Base-by-base conservation (phyloP, 2,888 invertebrate species). In the Lasioglossum vierecki region DNA sequence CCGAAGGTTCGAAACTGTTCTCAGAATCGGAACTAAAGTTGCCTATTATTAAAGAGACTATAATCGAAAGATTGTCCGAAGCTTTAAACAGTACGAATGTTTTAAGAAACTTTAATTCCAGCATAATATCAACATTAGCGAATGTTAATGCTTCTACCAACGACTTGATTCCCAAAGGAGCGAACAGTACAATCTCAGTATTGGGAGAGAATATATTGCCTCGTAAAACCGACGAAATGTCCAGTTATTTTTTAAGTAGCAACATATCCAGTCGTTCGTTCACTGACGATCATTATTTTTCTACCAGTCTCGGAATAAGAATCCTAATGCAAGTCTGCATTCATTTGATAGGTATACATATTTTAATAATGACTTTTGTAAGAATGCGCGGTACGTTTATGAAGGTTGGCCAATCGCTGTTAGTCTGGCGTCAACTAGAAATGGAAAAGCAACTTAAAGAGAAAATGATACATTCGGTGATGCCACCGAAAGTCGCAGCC, bases 391-490 rank as follows among this genome's bases (percentile, higher is more conserved):
- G 99, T 91, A 99, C 99, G 8, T 99, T 99, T 95, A 98, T 99
- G 97, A 99, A 99, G 96, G 98, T 94, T 76, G 99, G 99, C 1
- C 99, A 99, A 95, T 98, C 99, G 92, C 95, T 99, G 84, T 95
- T 99, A 83, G 99, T 99, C 6, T 96, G 98, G 49, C 96, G 98
- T 77, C 99, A 99, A 94, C 95, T 99, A 83, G 98, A 99, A 95
- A 97, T 98, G 96, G 99, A 99, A 94, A 99, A 98, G 92, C 98
- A 98, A 93, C 96, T 99, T 71, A 99, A 99, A 95, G 99, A 99
- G 95, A 98, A 99, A 95, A 99, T 99, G 99, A 99, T 99, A 91
- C 98, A 98, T 94, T 99, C 99, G 41, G 98, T 99, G 83, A 99
- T 99, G 99, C 99, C 99, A 13, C 98, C 98, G 0, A 98, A 97